Percentiles rank a stretch among this genome's conserved stretches.
phyloP scores from a whole-genome alignment of 2,113 vertebrate species.

The Columbina picui region DNA sequence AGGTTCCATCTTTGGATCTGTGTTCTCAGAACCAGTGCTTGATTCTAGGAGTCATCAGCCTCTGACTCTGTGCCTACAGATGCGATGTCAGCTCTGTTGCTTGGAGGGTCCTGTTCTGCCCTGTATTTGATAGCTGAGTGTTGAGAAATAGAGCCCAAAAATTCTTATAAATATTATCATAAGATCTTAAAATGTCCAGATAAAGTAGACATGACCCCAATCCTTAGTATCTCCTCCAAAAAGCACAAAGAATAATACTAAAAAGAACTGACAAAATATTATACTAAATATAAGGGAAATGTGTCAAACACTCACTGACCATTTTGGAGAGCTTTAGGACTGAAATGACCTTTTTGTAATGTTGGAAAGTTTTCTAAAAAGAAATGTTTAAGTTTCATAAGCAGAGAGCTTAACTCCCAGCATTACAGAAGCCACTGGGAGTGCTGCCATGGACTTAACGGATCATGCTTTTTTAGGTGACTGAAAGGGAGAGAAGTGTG shows the following conservation, averaged over 20 bases:
- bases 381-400: not conserved
- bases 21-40: not conserved
- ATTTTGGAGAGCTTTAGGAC: not conserved
- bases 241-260: not conserved
- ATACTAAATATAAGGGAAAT: not conserved
- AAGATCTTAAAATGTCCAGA: not conserved
- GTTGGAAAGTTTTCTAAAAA: conserved; percentile 9
- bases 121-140: not conserved
- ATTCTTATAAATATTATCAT: not conserved
- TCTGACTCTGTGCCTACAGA: not conserved
- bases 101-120: not conserved
- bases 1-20: not conserved
- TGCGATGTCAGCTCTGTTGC: not conserved
- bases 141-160: not conserved
- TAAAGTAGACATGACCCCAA: not conserved
- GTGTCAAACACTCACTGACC: not conserved
- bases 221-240: not conserved
- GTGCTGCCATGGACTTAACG: conserved; percentile 17
- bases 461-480: not conserved
- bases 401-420: conserved; percentile 11
- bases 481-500: not conserved
- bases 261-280: not conserved
- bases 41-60: not conserved
- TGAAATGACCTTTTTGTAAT: not conserved
- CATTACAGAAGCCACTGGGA: conserved; percentile 37